phyloP scores from a whole-genome alignment of 1,140 invertebrate species.

The Zaprionus ornatus region DNA sequence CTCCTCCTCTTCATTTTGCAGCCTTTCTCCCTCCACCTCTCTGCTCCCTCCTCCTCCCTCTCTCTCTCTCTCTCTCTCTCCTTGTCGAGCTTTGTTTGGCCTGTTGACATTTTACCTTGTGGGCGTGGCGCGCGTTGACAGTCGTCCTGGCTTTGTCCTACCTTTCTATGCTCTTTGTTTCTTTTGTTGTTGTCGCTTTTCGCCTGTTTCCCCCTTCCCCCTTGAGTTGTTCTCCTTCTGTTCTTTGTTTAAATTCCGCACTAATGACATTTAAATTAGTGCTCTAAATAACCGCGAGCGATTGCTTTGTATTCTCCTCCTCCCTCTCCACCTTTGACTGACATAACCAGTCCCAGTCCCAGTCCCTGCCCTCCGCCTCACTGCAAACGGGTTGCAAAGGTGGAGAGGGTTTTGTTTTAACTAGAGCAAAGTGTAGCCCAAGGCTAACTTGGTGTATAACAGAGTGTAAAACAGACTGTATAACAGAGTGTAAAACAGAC shows the following conservation, averaged over 20 bases:
- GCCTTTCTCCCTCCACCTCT: not conserved
- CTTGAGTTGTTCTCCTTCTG: slow-evolving; percentile 32
- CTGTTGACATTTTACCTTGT: slow-evolving; percentile 55
- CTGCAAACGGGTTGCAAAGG: not conserved
- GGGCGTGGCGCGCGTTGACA: slow-evolving; percentile 62
- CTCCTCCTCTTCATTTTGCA: not conserved
- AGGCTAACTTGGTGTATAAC: not conserved
- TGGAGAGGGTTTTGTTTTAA: not conserved
- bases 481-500: no score
- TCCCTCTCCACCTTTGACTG: slow-evolving; percentile 5
- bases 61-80: not conserved
- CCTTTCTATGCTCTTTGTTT: slow-evolving; percentile 19
- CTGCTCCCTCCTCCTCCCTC: not conserved
- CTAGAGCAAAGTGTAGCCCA: not conserved
- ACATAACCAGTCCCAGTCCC: not conserved
- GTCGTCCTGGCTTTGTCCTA: slow-evolving; percentile 44
- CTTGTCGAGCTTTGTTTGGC: slow-evolving; percentile 14
- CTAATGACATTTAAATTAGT: slow-evolving; percentile 80
- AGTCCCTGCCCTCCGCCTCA: not conserved
- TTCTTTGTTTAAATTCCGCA: slow-evolving; percentile 73
- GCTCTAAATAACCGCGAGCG: slow-evolving; percentile 68
- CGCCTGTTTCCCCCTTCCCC: not conserved
- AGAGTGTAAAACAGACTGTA: not conserved
- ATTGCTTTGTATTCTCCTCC: slow-evolving; percentile 42
- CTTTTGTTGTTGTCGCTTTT: slow-evolving; percentile 34